Evolutionary conservation across 2,797 vertebrate genomes (phyloP).

Genomic region (Oceanodroma leucorhoa): DNA sequence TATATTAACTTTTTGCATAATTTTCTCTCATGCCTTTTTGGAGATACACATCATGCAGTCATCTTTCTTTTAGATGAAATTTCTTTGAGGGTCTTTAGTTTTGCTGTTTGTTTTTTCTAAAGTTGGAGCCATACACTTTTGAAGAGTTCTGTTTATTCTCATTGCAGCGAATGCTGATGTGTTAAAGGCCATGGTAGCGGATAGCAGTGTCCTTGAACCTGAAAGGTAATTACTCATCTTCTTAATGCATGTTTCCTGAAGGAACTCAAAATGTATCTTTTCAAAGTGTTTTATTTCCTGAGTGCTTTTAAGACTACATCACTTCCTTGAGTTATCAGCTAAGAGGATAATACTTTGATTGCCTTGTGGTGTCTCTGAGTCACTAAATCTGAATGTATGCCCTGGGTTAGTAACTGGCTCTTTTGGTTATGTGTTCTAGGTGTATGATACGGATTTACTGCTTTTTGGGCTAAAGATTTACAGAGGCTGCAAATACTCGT

Average conservation of each 20-base stretch:
- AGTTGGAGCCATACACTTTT: not conserved
- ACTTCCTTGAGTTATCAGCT: not conserved
- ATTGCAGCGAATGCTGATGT: conserved; percentile 90
- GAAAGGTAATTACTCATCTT: conserved; percentile 83
- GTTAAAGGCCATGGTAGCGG: conserved; percentile 91
- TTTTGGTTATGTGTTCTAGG: not conserved
- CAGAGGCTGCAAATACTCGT: not conserved
- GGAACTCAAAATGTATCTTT: not conserved
- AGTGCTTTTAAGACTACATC: not conserved
- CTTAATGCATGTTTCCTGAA: not conserved
- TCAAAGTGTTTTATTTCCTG: not conserved
- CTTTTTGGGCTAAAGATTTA: not conserved
- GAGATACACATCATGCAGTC: not conserved
- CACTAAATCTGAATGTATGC: not conserved
- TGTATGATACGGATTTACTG: not conserved
- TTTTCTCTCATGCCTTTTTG: not conserved
- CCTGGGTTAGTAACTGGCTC: not conserved
- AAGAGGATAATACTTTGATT: not conserved
- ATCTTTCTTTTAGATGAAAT: not conserved
- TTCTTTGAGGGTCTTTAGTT: not conserved
- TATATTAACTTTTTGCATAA: not conserved
- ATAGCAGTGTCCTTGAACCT: conserved; percentile 83
- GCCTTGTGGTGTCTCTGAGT: not conserved
- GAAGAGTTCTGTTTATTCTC: conserved; percentile 47
- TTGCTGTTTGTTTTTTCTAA: not conserved